Percentiles rank a stretch among this genome's conserved stretches.
Conservation (phyloP, 2,113 vertebrate genomes). For the Ceuthmochares aereus region DNA sequence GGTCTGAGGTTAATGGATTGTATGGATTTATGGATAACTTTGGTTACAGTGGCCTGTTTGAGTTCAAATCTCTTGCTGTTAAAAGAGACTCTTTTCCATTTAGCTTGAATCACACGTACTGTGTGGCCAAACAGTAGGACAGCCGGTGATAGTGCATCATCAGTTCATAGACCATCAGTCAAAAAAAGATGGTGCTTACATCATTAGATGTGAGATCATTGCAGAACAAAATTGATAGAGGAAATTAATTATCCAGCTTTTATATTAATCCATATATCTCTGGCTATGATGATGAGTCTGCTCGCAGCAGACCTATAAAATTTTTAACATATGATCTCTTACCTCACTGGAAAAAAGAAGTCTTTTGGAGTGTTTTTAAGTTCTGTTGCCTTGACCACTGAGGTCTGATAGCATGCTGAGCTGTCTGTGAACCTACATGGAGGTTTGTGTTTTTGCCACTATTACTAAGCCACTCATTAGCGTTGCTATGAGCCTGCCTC, state of each 20-base stretch:
- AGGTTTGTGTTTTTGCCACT: background rate
- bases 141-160: background rate
- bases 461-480: background rate
- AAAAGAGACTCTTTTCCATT: background rate
- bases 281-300: background rate
- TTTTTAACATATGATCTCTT: background rate
- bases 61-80: background rate
- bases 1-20: background rate
- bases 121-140: background rate
- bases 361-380: background rate
- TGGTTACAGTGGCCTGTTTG: background rate
- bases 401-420: background rate
- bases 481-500: background rate
- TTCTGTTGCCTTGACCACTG: background rate
- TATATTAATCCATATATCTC: background rate
- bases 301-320: background rate
- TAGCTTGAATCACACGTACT: background rate
- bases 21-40: background rate
- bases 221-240: conserved; percentile 9
- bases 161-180: background rate
- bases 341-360: background rate
- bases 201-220: conserved; percentile 29
- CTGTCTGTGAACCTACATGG: background rate
- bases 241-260: conserved; percentile 28
- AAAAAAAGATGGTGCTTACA: background rate